A percentile compares a stretch with the other conserved stretches of the same genome.
Evolutionary conservation across 64 coral and sea anemone species (phyloP).

Genomic region (Porites lutea): DNA sequence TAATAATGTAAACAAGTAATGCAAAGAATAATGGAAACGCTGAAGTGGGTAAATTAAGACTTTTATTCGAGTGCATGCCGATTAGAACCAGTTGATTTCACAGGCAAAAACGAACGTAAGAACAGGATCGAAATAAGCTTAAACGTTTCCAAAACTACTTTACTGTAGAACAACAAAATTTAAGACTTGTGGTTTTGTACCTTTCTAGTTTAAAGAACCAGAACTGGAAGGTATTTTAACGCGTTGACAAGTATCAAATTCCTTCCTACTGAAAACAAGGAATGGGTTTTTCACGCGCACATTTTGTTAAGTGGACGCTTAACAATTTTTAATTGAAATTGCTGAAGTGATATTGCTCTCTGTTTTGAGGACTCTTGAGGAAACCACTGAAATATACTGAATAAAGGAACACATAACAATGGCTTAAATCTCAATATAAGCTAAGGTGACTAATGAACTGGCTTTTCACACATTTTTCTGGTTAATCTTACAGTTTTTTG

Average conservation of each 20-base stretch:
- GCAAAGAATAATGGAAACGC: neutral
- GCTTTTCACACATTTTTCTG: neutral
- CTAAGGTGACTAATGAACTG: neutral
- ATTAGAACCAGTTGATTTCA: neutral
- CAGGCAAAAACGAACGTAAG: neutral
- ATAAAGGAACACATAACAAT: no score
- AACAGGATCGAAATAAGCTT: neutral
- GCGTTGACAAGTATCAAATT: neutral
- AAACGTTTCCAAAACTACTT: neutral
- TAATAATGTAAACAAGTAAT: conserved; percentile 4
- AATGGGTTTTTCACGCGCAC: neutral
- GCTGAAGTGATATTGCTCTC: neutral
- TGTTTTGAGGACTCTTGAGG: neutral
- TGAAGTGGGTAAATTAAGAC: neutral
- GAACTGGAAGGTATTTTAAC: neutral
- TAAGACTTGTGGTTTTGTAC: neutral
- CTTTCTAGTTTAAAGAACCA: neutral
- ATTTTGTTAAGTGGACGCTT: neutral
- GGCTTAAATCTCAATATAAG: no score
- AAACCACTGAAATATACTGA: neutral
- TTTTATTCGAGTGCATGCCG: neutral
- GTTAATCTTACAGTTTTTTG: conserved; percentile 47
- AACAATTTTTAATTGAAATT: no score
- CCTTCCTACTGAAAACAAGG: neutral
- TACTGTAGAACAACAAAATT: neutral